Evolutionary conservation across 2,888 invertebrate genomes (phyloP), one percentile per base, ranked within the genome.

Genomic region (Agrochola macilenta): DNA sequence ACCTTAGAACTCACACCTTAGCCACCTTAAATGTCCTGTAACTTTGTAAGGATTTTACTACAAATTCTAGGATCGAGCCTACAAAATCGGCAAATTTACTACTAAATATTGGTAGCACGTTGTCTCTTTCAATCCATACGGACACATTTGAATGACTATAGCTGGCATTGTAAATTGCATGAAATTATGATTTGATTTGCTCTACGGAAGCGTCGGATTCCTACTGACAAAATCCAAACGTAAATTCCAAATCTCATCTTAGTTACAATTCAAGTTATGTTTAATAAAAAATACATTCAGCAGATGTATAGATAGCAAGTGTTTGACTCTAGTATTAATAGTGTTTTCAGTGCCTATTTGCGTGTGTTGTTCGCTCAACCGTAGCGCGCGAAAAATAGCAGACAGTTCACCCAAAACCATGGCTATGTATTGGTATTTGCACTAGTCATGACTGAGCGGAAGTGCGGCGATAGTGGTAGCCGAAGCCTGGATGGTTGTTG

Each of bases 401-500:
- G 9, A 8, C 14, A 23, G 30, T 52, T 76, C 52, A 76, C 17
- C 30, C 23, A 63, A 77, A 63, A 63, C 26, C 11, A 66, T 54
- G 7, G 17, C 26, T 26, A 35, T 35, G 69, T 70, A 60, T 49
- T 74, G 17, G 69, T 74, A 81, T 84, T 85, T 64, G 76, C 69
- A 65, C 75, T 79, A 73, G 68, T 60, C n/a, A 72, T 87, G 46
- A 35, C 20, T 8, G 63, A 73, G 69, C 89, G 89, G 89, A 88
- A 88, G 81, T 88, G 74, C 57, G 81, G 65, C 82, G 85, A 89
- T 86, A 88, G 75, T 81, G 83, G 46, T 52, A 20, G 52, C n/a
- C 69, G 82, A 83, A 89, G 87, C 88, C 90, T 89, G 83, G 81
- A 79, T 82, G 83, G 75, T 88, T 88, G 90, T 90, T 91, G 91